Percentiles rank a stretch among this genome's conserved stretches.
Conservation (phyloP, 2,888 invertebrate genomes). For the Smittia sp. region DNA sequence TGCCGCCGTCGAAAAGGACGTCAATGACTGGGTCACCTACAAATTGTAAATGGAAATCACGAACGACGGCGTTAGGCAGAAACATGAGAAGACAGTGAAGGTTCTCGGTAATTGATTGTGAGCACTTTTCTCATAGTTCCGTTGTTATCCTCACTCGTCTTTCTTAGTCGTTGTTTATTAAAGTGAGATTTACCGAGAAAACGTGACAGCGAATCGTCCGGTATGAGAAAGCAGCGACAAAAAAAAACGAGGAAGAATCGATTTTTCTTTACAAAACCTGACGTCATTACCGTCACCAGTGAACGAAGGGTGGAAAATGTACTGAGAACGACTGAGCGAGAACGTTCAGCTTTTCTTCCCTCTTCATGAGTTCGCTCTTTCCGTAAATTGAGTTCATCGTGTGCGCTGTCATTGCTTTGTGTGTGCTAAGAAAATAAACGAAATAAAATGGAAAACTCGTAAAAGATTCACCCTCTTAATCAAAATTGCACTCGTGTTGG, state of each 20-base stretch:
- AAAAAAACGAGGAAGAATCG: conserved; percentile 8
- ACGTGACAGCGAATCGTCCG: background rate
- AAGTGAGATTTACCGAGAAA: background rate
- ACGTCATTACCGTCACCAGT: conserved; percentile 30
- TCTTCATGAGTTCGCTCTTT: conserved; percentile 19
- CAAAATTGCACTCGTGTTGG: background rate
- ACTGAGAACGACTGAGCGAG: background rate
- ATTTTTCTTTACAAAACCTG: conserved; percentile 28
- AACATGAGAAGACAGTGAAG: background rate
- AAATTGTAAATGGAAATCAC: conserved; percentile 2
- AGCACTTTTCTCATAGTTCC: too few relatives aligned
- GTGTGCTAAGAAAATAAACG: background rate
- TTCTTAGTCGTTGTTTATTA: too few relatives aligned
- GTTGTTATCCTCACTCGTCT: too few relatives aligned
- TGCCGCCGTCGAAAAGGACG: background rate
- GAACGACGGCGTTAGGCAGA: background rate
- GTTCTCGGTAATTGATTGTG: too few relatives aligned
- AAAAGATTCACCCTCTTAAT: conserved; percentile 8
- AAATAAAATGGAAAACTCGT: background rate
- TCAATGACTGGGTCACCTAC: conserved; percentile 38
- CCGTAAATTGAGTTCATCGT: background rate
- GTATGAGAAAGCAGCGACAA: background rate
- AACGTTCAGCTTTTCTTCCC: conserved; percentile 16
- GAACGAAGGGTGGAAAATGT: conserved; percentile 19
- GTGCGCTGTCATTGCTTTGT: background rate